A percentile compares a stretch with the other conserved stretches of the same genome.
Evolutionary conservation across 2,888 invertebrate species (phyloP).

Genomic region (Unio delphinus): DNA sequence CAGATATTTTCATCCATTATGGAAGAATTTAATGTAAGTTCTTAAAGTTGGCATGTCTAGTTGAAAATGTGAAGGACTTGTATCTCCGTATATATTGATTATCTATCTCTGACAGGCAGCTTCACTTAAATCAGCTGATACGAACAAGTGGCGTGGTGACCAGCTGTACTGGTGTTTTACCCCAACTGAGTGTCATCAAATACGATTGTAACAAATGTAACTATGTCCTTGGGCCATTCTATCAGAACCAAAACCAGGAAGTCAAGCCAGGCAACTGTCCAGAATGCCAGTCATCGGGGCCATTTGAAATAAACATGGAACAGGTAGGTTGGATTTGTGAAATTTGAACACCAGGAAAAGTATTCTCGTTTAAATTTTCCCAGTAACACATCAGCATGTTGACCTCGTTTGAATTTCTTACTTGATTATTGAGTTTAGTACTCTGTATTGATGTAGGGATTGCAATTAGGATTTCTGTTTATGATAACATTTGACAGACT

Average conservation of each 20-base stretch:
- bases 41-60: too few relatives aligned
- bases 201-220: conserved; percentile 98
- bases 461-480: too few relatives aligned
- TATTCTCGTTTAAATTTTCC: too few relatives aligned
- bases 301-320: conserved; percentile 98
- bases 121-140: conserved; percentile 91
- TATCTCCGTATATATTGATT: not conserved
- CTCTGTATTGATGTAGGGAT: too few relatives aligned
- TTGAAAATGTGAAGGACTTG: too few relatives aligned
- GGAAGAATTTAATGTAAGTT: too few relatives aligned
- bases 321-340: conserved; percentile 65
- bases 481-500: too few relatives aligned
- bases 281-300: conserved; percentile 96
- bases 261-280: conserved; percentile 97
- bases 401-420: too few relatives aligned
- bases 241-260: conserved; percentile 93
- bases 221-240: conserved; percentile 94
- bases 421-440: too few relatives aligned
- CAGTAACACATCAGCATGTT: too few relatives aligned
- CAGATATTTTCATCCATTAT: too few relatives aligned
- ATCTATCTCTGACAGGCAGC: conserved; percentile 68
- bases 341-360: too few relatives aligned
- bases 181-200: conserved; percentile 95
- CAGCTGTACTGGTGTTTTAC: conserved; percentile 89
- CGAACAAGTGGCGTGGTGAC: conserved; percentile 95